phyloP scores from a whole-genome alignment of 2,888 invertebrate genomes.

The Biston betularia region DNA sequence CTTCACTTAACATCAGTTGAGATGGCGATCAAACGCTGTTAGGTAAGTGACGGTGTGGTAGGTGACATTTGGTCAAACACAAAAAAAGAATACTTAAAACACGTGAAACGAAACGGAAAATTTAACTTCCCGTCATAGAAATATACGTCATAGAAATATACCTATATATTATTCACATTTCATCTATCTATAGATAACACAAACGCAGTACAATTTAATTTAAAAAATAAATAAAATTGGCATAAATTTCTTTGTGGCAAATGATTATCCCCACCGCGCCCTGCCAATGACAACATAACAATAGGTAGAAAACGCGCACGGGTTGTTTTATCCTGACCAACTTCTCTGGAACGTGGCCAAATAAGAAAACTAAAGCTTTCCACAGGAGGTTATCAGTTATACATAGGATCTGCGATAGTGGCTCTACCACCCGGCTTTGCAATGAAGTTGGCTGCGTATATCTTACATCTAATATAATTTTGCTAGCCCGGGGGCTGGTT shows the following conservation, averaged over 20 bases:
- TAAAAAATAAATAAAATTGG: too few relatives aligned
- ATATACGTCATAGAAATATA: background rate
- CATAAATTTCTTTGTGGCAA: too few relatives aligned
- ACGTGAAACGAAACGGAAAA: too few relatives aligned
- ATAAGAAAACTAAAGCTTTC: background rate
- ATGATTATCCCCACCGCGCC: background rate
- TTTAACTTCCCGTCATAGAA: too few relatives aligned
- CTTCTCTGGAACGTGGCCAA: background rate
- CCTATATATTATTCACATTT: background rate
- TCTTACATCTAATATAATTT: slow-evolving; percentile 6
- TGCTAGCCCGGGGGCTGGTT: slow-evolving; percentile 15
- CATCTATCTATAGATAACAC: slow-evolving; percentile 5
- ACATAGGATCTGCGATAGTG: background rate
- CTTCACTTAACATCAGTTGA: too few relatives aligned
- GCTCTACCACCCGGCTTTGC: background rate
- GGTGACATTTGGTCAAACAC: too few relatives aligned
- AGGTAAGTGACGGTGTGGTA: too few relatives aligned
- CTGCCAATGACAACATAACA: background rate
- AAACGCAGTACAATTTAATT: background rate
- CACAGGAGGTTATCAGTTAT: background rate
- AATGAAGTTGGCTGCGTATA: background rate
- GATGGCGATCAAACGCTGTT: too few relatives aligned
- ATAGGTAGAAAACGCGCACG: background rate
- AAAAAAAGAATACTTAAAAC: too few relatives aligned
- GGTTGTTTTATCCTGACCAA: background rate